Evolutionary conservation across 1,140 invertebrate genomes (phyloP), one percentile per base, ranked within the genome.

Genomic region (Onthophagus taurus): DNA sequence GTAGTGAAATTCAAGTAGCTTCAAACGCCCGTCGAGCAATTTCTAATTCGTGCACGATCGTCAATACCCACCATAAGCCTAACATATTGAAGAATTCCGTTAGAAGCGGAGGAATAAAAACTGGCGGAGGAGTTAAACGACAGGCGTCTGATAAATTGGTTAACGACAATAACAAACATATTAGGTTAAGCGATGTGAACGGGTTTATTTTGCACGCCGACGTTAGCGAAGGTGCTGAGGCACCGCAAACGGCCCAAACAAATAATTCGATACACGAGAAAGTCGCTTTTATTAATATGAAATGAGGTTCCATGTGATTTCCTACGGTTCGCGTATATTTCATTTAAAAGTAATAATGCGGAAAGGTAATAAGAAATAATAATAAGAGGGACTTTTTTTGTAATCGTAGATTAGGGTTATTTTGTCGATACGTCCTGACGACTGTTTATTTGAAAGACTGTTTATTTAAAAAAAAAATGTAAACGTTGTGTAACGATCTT

Each of bases 1-100:
- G 47, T 9, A 48, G 35, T 23, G 36, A 48, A 29, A 45, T 49
- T 19, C 36, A 43, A 26, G 26, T 41, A 3, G 39, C 42, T n/a
- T 19, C 33, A 11, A 41, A 47, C 11, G 33, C 30, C 7, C 16
- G 35, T 3, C 19, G 44, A 5, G 16, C 31, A 2, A 38, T 46
- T 19, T 23, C 34, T 0, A 47, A 41, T 18, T 20, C 35, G 6
- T 21, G 39, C 16, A 26, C 35, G 6, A 3, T 45, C 13, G 16
- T 45, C 6, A 30, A 30, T 39, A 39, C 26, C 11, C 24, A 37
- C 26, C 24, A 36, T n/a, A 42, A 39, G 20, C 13, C 34, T 7
- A 23, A 30, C 17, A 39, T 45, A 16, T 9, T 24, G 11, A 31
- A 31, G 17, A 38, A 26, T 43, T 31, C 16, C 0, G 9, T 31